Evolutionary conservation across 2,113 vertebrate genomes (phyloP).

Genomic region (Plecturocebus donacophilus): DNA sequence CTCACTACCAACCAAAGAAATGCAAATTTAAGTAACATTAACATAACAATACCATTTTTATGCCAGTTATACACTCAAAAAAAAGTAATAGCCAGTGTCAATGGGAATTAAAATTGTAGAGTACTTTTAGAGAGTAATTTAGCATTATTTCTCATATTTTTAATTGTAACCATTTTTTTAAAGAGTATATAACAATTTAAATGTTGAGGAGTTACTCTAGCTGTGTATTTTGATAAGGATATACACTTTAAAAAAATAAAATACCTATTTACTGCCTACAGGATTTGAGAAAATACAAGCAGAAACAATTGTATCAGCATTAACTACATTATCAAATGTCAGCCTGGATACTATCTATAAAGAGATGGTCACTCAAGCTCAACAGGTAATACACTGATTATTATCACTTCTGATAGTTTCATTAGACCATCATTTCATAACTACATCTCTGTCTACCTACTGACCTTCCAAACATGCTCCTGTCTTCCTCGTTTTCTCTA

Average conservation of each 20-base stretch:
- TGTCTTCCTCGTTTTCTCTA: not conserved
- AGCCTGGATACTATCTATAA: constrained; percentile 96
- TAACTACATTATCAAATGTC: constrained; percentile 90
- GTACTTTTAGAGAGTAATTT: not conserved
- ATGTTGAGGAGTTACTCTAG: not conserved
- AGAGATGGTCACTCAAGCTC: constrained; percentile 97
- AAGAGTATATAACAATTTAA: not conserved
- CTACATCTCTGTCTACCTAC: not conserved
- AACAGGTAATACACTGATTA: constrained; percentile 89
- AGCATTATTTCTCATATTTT: not conserved
- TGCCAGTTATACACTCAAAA: not conserved
- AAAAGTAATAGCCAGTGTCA: not conserved
- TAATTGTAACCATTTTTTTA: not conserved
- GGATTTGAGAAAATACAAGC: constrained; percentile 95
- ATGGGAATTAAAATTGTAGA: constrained; percentile 24
- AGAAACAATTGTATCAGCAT: constrained; percentile 90
- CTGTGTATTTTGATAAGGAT: not conserved
- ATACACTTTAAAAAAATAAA: not conserved
- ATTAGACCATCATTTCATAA: not conserved
- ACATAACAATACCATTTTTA: constrained; percentile 30
- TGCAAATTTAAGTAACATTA: not conserved
- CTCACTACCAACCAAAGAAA: not conserved
- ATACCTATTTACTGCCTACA: constrained; percentile 69
- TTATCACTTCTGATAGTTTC: not conserved
- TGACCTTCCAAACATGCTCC: not conserved